These are phyloP conservation scores for Paralinhomoeus sp. DNA, from an alignment of 2,888 invertebrate species.

Conservation along the genomic window DNA sequence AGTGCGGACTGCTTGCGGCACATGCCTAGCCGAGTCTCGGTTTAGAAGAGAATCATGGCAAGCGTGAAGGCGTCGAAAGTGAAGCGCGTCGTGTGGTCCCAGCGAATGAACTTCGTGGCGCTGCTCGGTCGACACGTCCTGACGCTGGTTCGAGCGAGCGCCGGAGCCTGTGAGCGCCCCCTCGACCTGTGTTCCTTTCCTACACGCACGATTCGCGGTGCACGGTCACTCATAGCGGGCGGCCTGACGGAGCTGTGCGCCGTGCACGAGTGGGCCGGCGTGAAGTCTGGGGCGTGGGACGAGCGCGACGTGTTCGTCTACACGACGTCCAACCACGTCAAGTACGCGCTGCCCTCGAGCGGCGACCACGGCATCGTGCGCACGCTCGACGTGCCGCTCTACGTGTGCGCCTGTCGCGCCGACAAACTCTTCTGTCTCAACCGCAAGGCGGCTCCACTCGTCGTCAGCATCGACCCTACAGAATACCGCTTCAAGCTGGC, in stretches of 20 bases:
- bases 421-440: slow-evolving; percentile 16
- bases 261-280: slow-evolving; percentile 77
- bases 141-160: slow-evolving; percentile 13
- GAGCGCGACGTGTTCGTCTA: slow-evolving; percentile 91
- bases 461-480: slow-evolving; percentile 79
- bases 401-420: slow-evolving; percentile 66
- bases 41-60: slow-evolving; percentile 45
- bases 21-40: too few species aligned
- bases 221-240: too few species aligned
- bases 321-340: slow-evolving; percentile 95
- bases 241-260: slow-evolving; percentile 41
- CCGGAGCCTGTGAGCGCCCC: background rate
- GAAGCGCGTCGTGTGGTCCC: slow-evolving; percentile 66
- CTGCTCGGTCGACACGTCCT: slow-evolving; percentile 66
- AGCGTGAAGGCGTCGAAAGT: slow-evolving; percentile 24
- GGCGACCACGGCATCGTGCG: slow-evolving; percentile 93
- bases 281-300: slow-evolving; percentile 92
- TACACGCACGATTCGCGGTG: too few species aligned
- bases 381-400: slow-evolving; percentile 86
- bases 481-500: slow-evolving; percentile 95
- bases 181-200: too few species aligned
- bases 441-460: slow-evolving; percentile 62
- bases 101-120: slow-evolving; percentile 79
- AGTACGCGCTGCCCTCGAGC: slow-evolving; percentile 52
- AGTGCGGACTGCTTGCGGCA: too few species aligned